These are phyloP conservation scores for Priocnemis perturbator DNA, from an alignment of 2,888 invertebrate species.

Conservation along the genomic window DNA sequence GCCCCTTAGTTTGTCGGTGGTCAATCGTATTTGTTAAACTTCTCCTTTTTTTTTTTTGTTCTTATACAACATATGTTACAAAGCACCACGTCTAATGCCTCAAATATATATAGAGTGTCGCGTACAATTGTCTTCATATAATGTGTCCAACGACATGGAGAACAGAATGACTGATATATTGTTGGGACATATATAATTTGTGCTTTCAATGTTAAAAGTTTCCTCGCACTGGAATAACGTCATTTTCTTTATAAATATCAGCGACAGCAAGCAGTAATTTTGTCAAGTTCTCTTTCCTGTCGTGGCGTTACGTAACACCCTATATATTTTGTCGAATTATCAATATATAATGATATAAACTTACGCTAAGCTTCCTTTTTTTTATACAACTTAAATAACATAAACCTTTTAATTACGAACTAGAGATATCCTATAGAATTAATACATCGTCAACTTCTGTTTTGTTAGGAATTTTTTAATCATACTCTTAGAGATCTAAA, in stretches of 20 bases:
- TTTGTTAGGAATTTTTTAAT: conserved; percentile 10
- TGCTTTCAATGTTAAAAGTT: not conserved
- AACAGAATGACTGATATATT: not conserved
- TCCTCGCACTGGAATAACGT: not conserved
- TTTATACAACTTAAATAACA: conserved; percentile 33
- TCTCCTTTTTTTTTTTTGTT: conserved; percentile 42
- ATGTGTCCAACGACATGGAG: not conserved
- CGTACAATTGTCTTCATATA: conserved; percentile 11
- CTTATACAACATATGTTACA: conserved; percentile 57
- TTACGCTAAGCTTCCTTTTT: conserved; percentile 23
- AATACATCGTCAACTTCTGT: no score
- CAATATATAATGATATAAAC: conserved; percentile 37
- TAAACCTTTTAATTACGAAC: not conserved
- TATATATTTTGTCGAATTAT: conserved; percentile 46
- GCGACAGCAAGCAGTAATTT: not conserved
- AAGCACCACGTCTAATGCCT: conserved; percentile 63
- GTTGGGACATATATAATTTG: no score
- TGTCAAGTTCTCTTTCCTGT: not conserved
- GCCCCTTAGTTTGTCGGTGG: conserved; percentile 51
- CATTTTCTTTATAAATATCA: no score
- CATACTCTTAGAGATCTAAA: conserved; percentile 1
- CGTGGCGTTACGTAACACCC: conserved; percentile 35
- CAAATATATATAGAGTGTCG: conserved; percentile 52
- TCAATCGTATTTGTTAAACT: conserved; percentile 44
- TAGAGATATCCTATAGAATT: not conserved